A percentile compares a stretch with the other conserved stretches of the same genome.
These are phyloP conservation scores for Acanthococcus lagerstroemiae DNA, from an alignment of 2,888 invertebrate species.

Conservation along the genomic window DNA sequence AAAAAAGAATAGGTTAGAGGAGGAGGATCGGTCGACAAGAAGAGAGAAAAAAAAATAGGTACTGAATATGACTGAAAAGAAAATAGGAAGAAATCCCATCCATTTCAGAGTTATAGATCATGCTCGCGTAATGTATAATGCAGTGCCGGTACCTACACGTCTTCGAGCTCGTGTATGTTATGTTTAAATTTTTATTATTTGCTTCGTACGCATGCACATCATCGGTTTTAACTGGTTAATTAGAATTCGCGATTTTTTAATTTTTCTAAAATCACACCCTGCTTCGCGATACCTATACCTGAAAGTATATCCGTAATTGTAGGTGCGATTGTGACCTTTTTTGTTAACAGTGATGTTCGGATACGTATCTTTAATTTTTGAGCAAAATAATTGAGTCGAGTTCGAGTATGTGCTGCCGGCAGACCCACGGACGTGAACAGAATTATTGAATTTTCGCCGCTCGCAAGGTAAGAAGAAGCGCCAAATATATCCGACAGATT, in stretches of 20 bases:
- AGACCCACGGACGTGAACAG: too few species aligned
- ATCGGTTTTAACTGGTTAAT: conserved; percentile 7
- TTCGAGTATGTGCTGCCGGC: too few species aligned
- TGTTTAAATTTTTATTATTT: conserved; percentile 3
- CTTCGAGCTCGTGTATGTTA: conserved; percentile 16
- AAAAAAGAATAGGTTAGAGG: conserved; percentile 24
- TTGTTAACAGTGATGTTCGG: too few species aligned
- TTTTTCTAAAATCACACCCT: too few species aligned
- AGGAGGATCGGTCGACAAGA: conserved; percentile 12
- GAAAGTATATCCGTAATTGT: too few species aligned
- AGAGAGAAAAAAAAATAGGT: conserved; percentile 2
- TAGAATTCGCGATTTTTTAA: background rate
- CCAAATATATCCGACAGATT: too few species aligned
- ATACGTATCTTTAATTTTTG: too few species aligned
- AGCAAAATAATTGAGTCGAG: too few species aligned
- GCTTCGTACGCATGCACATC: conserved; percentile 14
- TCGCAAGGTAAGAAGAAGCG: too few species aligned
- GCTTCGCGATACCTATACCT: too few species aligned
- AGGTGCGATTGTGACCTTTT: too few species aligned
- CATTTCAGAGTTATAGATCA: conserved; percentile 29
- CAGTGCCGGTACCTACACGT: conserved; percentile 28
- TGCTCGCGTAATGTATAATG: conserved; percentile 24
- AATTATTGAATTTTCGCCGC: too few species aligned
- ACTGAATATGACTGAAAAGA: conserved; percentile 29
- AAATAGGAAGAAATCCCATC: conserved; percentile 30